phyloP scores from a whole-genome alignment of 1,140 invertebrate genomes.

The Drosophila gunungcola region DNA sequence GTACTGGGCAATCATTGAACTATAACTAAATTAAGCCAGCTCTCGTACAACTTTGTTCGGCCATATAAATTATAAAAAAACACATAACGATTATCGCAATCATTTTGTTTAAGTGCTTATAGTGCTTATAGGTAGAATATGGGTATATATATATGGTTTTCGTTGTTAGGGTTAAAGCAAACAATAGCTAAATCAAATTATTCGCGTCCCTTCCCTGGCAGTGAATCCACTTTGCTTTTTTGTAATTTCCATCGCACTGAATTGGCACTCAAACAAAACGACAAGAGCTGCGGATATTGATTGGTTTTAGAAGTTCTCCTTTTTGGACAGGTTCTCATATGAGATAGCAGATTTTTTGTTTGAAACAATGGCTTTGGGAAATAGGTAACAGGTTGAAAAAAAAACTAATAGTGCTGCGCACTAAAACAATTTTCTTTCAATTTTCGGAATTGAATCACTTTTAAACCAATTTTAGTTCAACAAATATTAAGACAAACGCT shows the following conservation, averaged over 20 bases:
- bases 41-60: too few relatives aligned
- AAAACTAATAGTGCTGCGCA: neutral
- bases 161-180: slow-evolving; percentile 10
- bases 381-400: neutral
- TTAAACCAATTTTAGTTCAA: too few relatives aligned
- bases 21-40: slow-evolving; percentile 8
- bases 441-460: neutral
- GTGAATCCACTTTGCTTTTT: slow-evolving; percentile 7
- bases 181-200: slow-evolving; percentile 47
- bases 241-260: slow-evolving; percentile 22
- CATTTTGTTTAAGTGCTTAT: slow-evolving; percentile 9
- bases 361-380: slow-evolving; percentile 10
- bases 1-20: slow-evolving; percentile 10
- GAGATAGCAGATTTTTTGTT: neutral
- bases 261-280: slow-evolving; percentile 28
- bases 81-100: slow-evolving; percentile 23
- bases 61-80: slow-evolving; percentile 32
- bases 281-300: slow-evolving; percentile 44
- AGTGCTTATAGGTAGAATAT: neutral
- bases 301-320: slow-evolving; percentile 31
- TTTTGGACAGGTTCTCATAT: slow-evolving; percentile 5
- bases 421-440: neutral
- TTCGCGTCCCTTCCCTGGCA: slow-evolving; percentile 6
- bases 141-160: neutral
- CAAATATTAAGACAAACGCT: too few relatives aligned